A percentile compares a stretch with the other conserved stretches of the same genome.
These are phyloP conservation scores for Trichogramma dendrolimi DNA, from an alignment of 2,888 invertebrate genomes.

Conservation along the genomic window DNA sequence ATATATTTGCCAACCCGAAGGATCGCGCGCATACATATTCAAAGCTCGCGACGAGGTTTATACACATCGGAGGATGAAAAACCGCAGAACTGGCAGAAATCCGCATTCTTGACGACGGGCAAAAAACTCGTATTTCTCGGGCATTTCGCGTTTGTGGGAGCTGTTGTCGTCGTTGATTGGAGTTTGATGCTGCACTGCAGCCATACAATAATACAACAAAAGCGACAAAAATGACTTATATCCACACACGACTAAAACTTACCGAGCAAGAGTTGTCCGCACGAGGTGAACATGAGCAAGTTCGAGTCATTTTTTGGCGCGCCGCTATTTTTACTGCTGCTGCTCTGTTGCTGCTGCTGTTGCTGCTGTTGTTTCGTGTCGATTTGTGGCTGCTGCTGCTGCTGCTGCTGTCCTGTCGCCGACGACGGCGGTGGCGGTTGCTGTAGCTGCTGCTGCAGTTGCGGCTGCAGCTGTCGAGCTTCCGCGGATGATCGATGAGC, in stretches of 20 bases:
- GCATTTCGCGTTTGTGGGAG: no score
- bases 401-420: not conserved
- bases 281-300: slow-evolving; percentile 47
- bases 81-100: no score
- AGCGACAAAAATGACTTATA: no score
- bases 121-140: no score
- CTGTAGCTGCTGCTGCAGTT: slow-evolving; percentile 21
- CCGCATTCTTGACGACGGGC: no score
- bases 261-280: slow-evolving; percentile 47
- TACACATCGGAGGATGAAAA: no score
- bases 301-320: slow-evolving; percentile 43
- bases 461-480: not conserved
- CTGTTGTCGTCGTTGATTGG: no score
- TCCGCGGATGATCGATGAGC: slow-evolving; percentile 27
- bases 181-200: no score
- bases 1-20: no score
- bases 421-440: not conserved
- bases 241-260: slow-evolving; percentile 10
- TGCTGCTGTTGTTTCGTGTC: slow-evolving; percentile 15
- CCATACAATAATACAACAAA: no score
- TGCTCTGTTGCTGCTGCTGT: slow-evolving; percentile 28
- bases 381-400: slow-evolving; percentile 4
- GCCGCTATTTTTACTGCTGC: slow-evolving; percentile 7
- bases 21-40: no score
- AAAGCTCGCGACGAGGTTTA: no score